Evolutionary conservation across 1,140 invertebrate species (phyloP).

Genomic region (Nebria ingens): DNA sequence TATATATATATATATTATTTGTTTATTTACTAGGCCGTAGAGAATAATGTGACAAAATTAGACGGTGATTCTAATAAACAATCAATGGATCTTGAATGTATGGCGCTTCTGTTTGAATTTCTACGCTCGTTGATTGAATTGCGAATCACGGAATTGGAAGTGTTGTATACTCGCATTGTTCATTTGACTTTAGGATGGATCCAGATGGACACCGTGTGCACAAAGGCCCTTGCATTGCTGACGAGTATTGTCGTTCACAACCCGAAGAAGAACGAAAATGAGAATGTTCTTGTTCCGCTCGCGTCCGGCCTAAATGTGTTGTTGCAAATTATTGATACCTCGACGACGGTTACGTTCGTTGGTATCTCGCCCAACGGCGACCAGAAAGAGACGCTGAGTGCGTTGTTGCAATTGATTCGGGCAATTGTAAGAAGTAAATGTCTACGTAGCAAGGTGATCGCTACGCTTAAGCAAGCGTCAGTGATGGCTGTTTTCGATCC

Average conservation of each 20-base stretch:
- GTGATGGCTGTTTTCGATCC: not conserved
- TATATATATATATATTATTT: conserved; percentile 6
- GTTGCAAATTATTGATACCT: conserved; percentile 19
- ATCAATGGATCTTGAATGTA: conserved; percentile 35
- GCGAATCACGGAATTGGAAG: conserved; percentile 30
- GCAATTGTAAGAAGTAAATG: conserved; percentile 34
- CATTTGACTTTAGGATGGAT: conserved; percentile 38
- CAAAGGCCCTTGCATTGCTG: conserved; percentile 25
- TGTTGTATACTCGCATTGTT: conserved; percentile 35
- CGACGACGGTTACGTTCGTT: too few relatives aligned
- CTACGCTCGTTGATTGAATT: conserved; percentile 37
- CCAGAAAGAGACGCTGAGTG: conserved; percentile 23
- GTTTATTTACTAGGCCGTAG: conserved; percentile 29
- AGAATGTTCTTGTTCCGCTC: conserved; percentile 21
- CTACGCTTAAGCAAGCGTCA: conserved; percentile 2
- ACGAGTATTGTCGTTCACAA: conserved; percentile 22
- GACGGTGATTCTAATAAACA: conserved; percentile 26
- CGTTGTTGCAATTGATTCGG: conserved; percentile 39
- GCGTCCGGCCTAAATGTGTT: conserved; percentile 22
- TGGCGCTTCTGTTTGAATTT: conserved; percentile 40
- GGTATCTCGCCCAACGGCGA: conserved; percentile 20
- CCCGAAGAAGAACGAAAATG: conserved; percentile 16
- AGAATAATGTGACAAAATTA: conserved; percentile 26
- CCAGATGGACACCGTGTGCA: conserved; percentile 24
- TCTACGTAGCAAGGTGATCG: conserved; percentile 29